Conservation (phyloP, 1,140 invertebrate species). For the Pseudomyrmex dendroicus region DNA sequence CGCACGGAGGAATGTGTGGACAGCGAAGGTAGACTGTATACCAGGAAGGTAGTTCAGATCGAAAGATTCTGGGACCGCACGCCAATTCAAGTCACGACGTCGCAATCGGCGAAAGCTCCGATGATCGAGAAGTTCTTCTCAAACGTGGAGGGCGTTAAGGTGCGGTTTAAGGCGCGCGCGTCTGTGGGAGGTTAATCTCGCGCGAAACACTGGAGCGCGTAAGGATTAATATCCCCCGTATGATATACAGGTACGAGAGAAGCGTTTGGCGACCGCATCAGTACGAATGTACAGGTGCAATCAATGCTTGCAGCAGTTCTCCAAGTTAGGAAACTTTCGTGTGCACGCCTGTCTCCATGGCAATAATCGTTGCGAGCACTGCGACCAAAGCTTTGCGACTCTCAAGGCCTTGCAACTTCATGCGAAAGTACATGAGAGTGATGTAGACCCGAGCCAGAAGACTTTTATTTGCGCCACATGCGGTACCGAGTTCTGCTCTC, state of each 20-base stretch:
- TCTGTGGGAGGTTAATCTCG: neutral
- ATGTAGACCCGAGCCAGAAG: conserved; percentile 73
- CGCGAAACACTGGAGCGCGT: neutral
- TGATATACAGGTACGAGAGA: conserved; percentile 76
- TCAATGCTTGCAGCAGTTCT: conserved; percentile 80
- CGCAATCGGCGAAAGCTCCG: conserved; percentile 76
- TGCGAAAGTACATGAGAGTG: conserved; percentile 78
- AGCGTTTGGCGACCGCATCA: conserved; percentile 68
- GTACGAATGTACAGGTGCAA: conserved; percentile 80
- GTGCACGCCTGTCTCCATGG: conserved; percentile 79
- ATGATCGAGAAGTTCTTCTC: conserved; percentile 85
- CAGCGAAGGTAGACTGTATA: conserved; percentile 84
- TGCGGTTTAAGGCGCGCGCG: conserved; percentile 52
- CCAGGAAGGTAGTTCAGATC: conserved; percentile 86
- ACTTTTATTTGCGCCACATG: conserved; percentile 87
- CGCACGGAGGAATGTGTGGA: conserved; percentile 84
- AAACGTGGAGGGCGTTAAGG: conserved; percentile 82
- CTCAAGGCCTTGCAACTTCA: conserved; percentile 80
- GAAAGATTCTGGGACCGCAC: conserved; percentile 85
- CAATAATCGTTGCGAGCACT: conserved; percentile 81
- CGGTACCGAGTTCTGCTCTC: conserved; percentile 88
- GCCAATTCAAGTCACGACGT: conserved; percentile 56
- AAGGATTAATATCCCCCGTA: neutral
- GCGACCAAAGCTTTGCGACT: conserved; percentile 81
- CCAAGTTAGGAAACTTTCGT: conserved; percentile 80